Evolutionary conservation across 2,888 invertebrate genomes (phyloP).

Genomic region (Aromia moschata): DNA sequence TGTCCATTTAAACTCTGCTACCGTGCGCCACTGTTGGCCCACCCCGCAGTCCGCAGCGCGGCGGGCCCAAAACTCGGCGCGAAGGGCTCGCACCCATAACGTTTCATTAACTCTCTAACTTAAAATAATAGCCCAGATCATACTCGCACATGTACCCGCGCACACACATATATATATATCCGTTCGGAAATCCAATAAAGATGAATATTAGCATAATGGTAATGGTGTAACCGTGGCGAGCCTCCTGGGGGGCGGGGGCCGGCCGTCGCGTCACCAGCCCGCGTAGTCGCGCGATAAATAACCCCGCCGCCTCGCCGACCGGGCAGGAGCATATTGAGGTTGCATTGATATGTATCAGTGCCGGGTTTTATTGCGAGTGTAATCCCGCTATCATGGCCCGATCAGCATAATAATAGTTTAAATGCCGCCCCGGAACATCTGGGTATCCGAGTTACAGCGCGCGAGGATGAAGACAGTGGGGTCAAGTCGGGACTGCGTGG

Average conservation of each 20-base stretch:
- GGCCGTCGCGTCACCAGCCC: conserved; percentile 56
- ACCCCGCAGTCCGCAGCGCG: not conserved
- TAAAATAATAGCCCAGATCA: conserved; percentile 49
- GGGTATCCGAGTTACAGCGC: conserved; percentile 46
- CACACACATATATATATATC: conserved; percentile 51
- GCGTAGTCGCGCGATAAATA: conserved; percentile 57
- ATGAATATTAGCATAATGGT: conserved; percentile 53
- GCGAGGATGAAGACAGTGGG: conserved; percentile 1
- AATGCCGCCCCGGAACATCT: conserved; percentile 59
- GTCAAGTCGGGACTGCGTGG: conserved; percentile 5
- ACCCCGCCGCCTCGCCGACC: too few species aligned
- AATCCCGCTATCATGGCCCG: conserved; percentile 64
- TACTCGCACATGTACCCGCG: conserved; percentile 50
- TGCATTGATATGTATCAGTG: conserved; percentile 64
- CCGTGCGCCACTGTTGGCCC: too few species aligned
- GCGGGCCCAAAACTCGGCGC: conserved; percentile 19
- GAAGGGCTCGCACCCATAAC: conserved; percentile 39
- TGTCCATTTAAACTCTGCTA: too few species aligned
- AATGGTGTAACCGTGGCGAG: conserved; percentile 37
- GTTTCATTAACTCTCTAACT: conserved; percentile 46
- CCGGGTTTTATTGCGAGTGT: conserved; percentile 64
- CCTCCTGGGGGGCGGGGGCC: conserved; percentile 50
- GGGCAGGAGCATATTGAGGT: conserved; percentile 62
- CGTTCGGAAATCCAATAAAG: conserved; percentile 51
- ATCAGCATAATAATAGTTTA: conserved; percentile 65